Percentiles rank a stretch among this genome's conserved stretches.
phyloP scores from a whole-genome alignment of 2,888 invertebrate species.

The Ectropis crepuscularia region DNA sequence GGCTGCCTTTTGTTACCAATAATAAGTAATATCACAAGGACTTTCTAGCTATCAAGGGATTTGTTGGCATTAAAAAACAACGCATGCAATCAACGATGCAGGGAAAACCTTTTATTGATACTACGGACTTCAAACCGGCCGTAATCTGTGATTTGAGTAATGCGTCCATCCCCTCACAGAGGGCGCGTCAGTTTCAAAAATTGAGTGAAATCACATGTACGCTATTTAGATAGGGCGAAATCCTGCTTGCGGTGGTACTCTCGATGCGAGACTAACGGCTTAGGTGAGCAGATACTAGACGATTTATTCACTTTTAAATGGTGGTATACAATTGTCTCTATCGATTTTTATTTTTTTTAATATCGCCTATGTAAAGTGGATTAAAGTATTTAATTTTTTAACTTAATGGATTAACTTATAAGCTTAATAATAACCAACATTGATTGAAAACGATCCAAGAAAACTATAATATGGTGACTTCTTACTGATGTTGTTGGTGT shows the following conservation, averaged over 20 bases:
- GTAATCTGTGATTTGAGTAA: slow-evolving; percentile 74
- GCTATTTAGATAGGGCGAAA: slow-evolving; percentile 76
- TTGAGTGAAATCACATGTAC: slow-evolving; percentile 82
- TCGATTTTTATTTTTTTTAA: not conserved
- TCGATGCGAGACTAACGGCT: slow-evolving; percentile 48
- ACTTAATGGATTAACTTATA: too few relatives aligned
- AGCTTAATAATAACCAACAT: too few relatives aligned
- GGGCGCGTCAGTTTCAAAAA: slow-evolving; percentile 83
- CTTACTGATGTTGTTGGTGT: too few relatives aligned
- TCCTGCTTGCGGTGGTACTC: slow-evolving; percentile 47
- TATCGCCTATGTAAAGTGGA: too few relatives aligned
- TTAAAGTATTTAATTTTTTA: too few relatives aligned
- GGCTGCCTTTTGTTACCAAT: too few relatives aligned
- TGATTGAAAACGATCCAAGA: too few relatives aligned
- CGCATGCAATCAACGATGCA: slow-evolving; percentile 38
- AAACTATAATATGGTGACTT: too few relatives aligned
- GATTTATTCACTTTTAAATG: not conserved
- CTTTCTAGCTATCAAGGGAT: not conserved
- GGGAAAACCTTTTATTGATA: slow-evolving; percentile 46
- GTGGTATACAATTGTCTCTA: not conserved
- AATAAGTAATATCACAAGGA: too few relatives aligned
- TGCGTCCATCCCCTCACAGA: slow-evolving; percentile 61
- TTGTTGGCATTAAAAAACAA: slow-evolving; percentile 22
- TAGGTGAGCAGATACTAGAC: slow-evolving; percentile 4
- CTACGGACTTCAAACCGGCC: slow-evolving; percentile 48